Evolutionary conservation across 2,113 vertebrate genomes (phyloP), one percentile per base, ranked within the genome.

Genomic region (Argyrosomus japonicus): DNA sequence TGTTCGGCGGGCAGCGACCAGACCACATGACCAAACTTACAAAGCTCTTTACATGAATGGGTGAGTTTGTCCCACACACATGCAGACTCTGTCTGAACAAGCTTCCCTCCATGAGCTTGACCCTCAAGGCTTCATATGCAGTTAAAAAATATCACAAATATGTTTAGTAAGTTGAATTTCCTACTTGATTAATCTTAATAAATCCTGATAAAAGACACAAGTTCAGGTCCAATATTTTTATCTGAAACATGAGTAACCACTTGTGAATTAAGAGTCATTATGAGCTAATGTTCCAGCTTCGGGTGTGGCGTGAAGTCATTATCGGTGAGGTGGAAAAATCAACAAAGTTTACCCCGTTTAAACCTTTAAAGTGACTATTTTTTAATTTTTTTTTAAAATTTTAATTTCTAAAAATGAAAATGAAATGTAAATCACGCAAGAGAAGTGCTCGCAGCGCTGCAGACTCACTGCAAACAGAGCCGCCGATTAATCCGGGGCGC

Each of bases 11-110:
- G 79, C 64, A 57, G 72, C 81, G 50, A 58, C 72, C 27, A n/a
- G 23, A 68, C 72, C 87, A 90, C 86, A 87, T 89, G 81, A 89
- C 80, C 85, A 75, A 74, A 89, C 85, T 53, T 83, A 60, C 69
- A 79, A 57, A 69, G 48, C 71, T 75, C 73, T 77, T 43, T 36
- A 72, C 8, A 6, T 72, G 57, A 83, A 62, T 48, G 53, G 53
- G 32, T 60, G 68, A 70, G 47, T 70, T 47, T 29, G 54, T n/a
- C 8, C 7, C n/a, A 43, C 68, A 78, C 62, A 65, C 57, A 27
- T 29, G 15, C 69, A 58, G 3, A 58, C 36, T 64, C 3, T 61
- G 81, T 45, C 32, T 74, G 45, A 73, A 69, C 73, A 43, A 47
- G 74, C 40, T 9, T 36, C 25, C 14, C 19, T 17, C 40, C 45